Evolutionary conservation across 2,888 invertebrate genomes (phyloP).

Genomic region (Neoascia interrupta): DNA sequence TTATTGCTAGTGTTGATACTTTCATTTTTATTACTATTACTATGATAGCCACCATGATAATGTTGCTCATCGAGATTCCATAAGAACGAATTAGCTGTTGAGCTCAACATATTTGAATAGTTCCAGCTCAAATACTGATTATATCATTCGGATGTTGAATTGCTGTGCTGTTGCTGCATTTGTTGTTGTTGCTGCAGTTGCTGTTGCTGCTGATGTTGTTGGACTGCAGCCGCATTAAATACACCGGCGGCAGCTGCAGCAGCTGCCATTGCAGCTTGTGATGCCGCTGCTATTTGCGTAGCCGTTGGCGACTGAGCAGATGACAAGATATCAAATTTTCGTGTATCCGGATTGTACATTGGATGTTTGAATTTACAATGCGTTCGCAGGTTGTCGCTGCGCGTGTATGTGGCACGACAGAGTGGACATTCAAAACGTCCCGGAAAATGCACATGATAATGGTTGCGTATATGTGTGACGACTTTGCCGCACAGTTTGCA

Average conservation of each 20-base stretch:
- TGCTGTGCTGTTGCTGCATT: conserved; percentile 75
- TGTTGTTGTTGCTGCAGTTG: conserved; percentile 74
- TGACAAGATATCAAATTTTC: conserved; percentile 89
- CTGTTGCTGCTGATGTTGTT: conserved; percentile 74
- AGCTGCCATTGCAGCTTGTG: conserved; percentile 79
- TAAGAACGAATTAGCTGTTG: conserved; percentile 71
- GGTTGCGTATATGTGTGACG: conserved; percentile 96
- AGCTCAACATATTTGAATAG: conserved; percentile 75
- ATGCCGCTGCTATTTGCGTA: conserved; percentile 81
- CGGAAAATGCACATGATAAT: conserved; percentile 96
- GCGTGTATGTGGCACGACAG: conserved; percentile 94
- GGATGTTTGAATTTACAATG: conserved; percentile 96
- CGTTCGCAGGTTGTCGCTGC: conserved; percentile 94
- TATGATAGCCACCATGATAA: conserved; percentile 52
- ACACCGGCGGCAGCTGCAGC: conserved; percentile 78
- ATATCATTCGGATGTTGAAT: conserved; percentile 74
- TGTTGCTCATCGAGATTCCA: conserved; percentile 76
- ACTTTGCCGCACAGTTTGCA: conserved; percentile 97
- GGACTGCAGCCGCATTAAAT: conserved; percentile 74
- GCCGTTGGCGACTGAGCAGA: conserved; percentile 81
- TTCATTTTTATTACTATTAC: conserved; percentile 41
- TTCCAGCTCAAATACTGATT: conserved; percentile 79
- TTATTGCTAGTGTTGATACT: conserved; percentile 37
- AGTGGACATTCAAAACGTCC: conserved; percentile 95
- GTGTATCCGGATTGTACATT: conserved; percentile 91